Base-by-base conservation (phyloP, 2,113 vertebrate species). In the Speoplatyrhinus poulsoni region DNA sequence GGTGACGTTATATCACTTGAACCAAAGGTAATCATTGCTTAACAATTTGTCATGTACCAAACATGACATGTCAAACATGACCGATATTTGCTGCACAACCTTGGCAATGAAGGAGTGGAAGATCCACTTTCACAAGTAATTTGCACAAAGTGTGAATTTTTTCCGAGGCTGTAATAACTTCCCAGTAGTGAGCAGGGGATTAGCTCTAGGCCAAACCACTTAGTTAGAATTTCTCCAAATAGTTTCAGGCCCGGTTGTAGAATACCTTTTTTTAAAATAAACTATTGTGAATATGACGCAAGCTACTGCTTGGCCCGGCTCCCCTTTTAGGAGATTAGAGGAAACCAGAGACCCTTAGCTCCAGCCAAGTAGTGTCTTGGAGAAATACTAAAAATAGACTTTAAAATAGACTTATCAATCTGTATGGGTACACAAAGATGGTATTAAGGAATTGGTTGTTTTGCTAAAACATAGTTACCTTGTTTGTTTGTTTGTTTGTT, bases 191-290 rank as follows among this genome's bases (percentile, higher is more conserved):
- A 69, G 15, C 79, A n/a, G 52, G 17, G 68, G 82, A 84, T 65
- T 77, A 75, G 69, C 83, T 76, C 79, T 86, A 81, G 88, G 81
- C 85, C 82, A 86, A 89, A 93, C 74, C 87, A 83, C 87, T 93
- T 90, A 90, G 76, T 79, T 80, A 83, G 87, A 88, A 88, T 83
- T 89, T 89, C 74, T 80, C 87, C 74, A 92, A 89, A 89, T 86
- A 85, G 70, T 83, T 60, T 83, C 62, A 71, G 71, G 78, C 70
- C 73, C 70, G 65, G 36, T 67, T 87, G 70, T 89, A 88, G 75
- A 83, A 75, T 70, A 85, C 85, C 91, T 89, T 91, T 90, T 90
- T 86, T 86, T 84, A 88, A 91, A 91, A 92, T 87, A 90, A 91
- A 91, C 90, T 69, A 10, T 65, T 69, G 69, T 63, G 76, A 71